Evolutionary conservation across 2,113 vertebrate genomes (phyloP), one percentile per base, ranked within the genome.

Genomic region (Bolborhynchus lineola): DNA sequence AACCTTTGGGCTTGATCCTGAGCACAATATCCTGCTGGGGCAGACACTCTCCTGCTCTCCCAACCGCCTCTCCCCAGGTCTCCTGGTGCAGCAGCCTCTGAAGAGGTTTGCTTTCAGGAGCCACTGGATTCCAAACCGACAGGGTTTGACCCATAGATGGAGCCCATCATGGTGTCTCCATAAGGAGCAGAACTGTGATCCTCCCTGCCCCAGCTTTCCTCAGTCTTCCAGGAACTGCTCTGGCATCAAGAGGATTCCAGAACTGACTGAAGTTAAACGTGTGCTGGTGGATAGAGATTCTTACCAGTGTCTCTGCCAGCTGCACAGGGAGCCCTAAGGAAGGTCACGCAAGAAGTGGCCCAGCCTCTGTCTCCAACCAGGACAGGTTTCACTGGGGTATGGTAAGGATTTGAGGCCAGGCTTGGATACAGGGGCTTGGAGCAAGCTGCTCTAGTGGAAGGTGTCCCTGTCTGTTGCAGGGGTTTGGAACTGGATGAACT

Each of bases 51-150:
- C 15, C 53, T 57, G 55, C 15, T 63, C 93, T 79, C 71, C 72
- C 4, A 4, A 1, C 4, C 3, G 0, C 35, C 79, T 26, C 26
- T 21, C 11, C 49, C 39, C 1, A 0, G 9, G 9, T 55, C 18
- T 63, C 44, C 0, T 0, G 14, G 4, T 68, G 46, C 24, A 0
- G 57, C n/a, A 46, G 37, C 16, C 64, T 13, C 18, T 3, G 2
- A 46, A 1, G 5, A 11, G 13, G 50, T 50, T 41, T 46, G 37
- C 37, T 29, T 29, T 28, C 39, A 12, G 35, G n/a, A 53, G 44
- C 44, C 7, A 2, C 17, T 11, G 52, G 18, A 4, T 62, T 12
- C 42, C 37, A 2, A 24, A 7, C 25, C 0, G 1, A 17, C 12
- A 55, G 37, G 41, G 42, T 20, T 11, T 59, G 29, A 8, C 9